These are phyloP conservation scores for Busseola fusca DNA, from an alignment of 2,888 invertebrate genomes.

Conservation along the genomic window DNA sequence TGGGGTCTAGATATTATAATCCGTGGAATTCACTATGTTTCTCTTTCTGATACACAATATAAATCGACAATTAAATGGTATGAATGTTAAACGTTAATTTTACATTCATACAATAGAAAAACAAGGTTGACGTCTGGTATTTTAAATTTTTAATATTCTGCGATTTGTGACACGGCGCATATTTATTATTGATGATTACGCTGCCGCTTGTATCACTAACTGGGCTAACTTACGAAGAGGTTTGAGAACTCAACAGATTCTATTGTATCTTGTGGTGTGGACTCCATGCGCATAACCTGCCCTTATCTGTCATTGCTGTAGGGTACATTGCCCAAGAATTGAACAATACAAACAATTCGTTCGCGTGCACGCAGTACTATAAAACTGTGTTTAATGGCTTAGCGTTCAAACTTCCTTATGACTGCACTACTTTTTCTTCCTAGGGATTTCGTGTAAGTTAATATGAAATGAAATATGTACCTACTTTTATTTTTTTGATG, in stretches of 20 bases:
- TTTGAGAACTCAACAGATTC: slow-evolving; percentile 69
- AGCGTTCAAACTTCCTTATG: slow-evolving; percentile 52
- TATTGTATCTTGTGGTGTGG: slow-evolving; percentile 69
- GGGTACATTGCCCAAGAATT: slow-evolving; percentile 76
- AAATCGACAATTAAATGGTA: neutral
- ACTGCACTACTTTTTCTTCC: slow-evolving; percentile 30
- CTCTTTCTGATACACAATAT: neutral
- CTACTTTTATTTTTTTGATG: neutral
- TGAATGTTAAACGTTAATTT: slow-evolving; percentile 10
- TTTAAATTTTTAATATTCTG: slow-evolving; percentile 39
- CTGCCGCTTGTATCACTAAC: slow-evolving; percentile 40
- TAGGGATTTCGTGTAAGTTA: neutral
- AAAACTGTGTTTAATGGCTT: slow-evolving; percentile 64
- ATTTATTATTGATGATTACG: slow-evolving; percentile 28
- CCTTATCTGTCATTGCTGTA: slow-evolving; percentile 86
- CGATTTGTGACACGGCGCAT: slow-evolving; percentile 28
- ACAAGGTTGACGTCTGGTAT: slow-evolving; percentile 18
- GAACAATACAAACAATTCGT: slow-evolving; percentile 77
- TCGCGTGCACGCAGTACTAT: slow-evolving; percentile 71
- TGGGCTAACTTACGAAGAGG: slow-evolving; percentile 56
- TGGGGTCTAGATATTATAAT: neutral
- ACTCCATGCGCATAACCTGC: slow-evolving; percentile 77
- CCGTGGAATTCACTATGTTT: slow-evolving; percentile 1
- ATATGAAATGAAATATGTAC: neutral
- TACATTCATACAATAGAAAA: slow-evolving; percentile 13